These are phyloP conservation scores for Drosophila takahashii DNA, from an alignment of 1,140 invertebrate species.

Conservation along the genomic window DNA sequence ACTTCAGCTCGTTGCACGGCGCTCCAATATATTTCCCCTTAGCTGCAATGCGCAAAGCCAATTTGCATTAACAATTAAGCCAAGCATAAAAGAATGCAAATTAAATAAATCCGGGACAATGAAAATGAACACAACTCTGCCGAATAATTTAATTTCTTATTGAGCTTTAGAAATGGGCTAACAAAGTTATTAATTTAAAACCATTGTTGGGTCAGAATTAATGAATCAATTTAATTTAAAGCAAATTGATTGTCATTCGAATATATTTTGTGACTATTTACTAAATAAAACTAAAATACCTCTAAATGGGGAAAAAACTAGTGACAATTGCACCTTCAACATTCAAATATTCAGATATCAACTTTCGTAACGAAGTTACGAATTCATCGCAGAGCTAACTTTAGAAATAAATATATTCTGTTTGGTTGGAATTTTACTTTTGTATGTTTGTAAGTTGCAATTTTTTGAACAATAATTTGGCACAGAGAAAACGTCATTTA, in stretches of 20 bases:
- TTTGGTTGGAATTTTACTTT: too few species aligned
- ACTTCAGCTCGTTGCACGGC: slow-evolving; percentile 89
- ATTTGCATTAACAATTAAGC: slow-evolving; percentile 30
- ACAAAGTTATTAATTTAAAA: background rate
- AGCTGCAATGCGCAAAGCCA: slow-evolving; percentile 83
- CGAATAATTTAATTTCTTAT: background rate
- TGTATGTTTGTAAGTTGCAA: too few species aligned
- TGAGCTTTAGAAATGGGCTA: background rate
- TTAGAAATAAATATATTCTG: too few species aligned
- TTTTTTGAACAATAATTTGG: too few species aligned
- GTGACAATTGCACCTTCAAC: too few species aligned
- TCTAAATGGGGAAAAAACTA: too few species aligned
- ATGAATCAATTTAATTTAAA: background rate
- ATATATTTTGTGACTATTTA: background rate
- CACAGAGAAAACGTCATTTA: too few species aligned
- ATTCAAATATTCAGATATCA: too few species aligned
- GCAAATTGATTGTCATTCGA: background rate
- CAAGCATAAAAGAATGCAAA: background rate
- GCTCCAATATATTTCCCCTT: slow-evolving; percentile 91
- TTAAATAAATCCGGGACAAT: background rate
- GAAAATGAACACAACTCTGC: background rate
- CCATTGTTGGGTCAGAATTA: background rate
- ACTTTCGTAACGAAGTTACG: too few species aligned
- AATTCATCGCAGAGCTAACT: too few species aligned
- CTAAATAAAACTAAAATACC: too few species aligned